phyloP scores from a whole-genome alignment of 2,797 vertebrate species.

The Enteromius treurensis region DNA sequence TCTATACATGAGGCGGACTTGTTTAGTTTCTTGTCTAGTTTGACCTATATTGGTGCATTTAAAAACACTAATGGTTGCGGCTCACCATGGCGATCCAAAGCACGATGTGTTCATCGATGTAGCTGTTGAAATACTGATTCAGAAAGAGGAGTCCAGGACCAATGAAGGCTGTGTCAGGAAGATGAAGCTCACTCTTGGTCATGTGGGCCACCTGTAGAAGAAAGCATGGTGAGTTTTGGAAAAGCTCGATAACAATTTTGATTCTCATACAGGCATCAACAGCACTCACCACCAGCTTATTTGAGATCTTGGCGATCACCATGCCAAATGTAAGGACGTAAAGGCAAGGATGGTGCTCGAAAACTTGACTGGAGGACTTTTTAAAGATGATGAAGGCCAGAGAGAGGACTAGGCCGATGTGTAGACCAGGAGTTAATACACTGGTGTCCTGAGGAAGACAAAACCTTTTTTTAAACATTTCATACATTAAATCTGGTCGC shows the following conservation, averaged over 20 bases:
- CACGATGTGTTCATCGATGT: constrained; percentile 90
- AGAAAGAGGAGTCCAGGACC: constrained; percentile 95
- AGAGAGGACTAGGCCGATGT: constrained; percentile 89
- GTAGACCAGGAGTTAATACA: constrained; percentile 91
- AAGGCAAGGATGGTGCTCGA: constrained; percentile 91
- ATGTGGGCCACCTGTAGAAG: constrained; percentile 90
- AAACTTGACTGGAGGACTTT: constrained; percentile 91
- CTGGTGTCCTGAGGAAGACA: constrained; percentile 88
- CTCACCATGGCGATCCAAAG: constrained; percentile 95
- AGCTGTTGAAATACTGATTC: constrained; percentile 97
- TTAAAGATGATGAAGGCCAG: constrained; percentile 95
- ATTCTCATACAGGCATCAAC: neutral
- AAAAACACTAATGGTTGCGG: neutral
- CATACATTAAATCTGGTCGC: neutral
- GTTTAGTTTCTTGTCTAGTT: neutral
- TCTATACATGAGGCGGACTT: constrained; percentile 68
- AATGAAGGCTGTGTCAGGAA: constrained; percentile 92
- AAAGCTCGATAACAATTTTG: neutral
- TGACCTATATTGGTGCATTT: neutral
- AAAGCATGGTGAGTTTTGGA: neutral
- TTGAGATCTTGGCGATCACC: constrained; percentile 93
- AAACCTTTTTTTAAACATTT: neutral
- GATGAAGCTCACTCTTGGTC: constrained; percentile 94
- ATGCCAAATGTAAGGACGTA: constrained; percentile 93
- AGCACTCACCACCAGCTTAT: constrained; percentile 91